Percentiles rank a stretch among this genome's conserved stretches.
These are phyloP conservation scores for Caloenas nicobarica DNA, from an alignment of 2,113 vertebrate genomes.

Conservation along the genomic window DNA sequence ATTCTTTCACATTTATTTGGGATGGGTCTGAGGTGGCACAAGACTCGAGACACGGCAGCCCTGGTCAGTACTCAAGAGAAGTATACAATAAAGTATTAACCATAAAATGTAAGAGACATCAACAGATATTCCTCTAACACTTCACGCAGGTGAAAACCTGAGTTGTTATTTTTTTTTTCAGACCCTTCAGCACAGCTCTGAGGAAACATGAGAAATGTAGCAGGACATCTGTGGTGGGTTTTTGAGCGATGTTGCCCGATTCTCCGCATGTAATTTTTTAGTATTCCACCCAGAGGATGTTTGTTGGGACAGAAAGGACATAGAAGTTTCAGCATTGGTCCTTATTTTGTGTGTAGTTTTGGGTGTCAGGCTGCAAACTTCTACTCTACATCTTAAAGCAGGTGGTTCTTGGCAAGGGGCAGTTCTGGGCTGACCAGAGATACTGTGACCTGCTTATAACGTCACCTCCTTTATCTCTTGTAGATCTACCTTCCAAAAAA, in stretches of 20 bases:
- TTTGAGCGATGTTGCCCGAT: accelerated
- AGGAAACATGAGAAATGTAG: neutral
- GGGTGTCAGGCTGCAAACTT: neutral
- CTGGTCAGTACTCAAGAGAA: neutral
- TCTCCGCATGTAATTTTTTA: accelerated
- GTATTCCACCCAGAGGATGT: neutral
- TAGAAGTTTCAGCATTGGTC: neutral
- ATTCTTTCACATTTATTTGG: neutral
- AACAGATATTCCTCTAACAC: neutral
- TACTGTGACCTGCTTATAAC: accelerated
- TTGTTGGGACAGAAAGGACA: neutral
- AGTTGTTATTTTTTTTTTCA: neutral
- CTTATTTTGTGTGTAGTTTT: no score
- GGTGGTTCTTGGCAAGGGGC: neutral
- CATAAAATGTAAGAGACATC: no score
- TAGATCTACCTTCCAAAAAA: neutral
- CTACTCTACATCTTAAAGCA: neutral
- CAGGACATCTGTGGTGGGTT: neutral
- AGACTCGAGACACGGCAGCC: accelerated
- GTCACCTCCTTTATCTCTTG: neutral
- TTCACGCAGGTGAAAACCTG: accelerated
- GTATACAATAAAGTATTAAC: accelerated
- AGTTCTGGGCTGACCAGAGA: neutral
- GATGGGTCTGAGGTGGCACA: accelerated
- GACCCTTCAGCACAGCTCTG: neutral